These are phyloP conservation scores for Sweltsa coloradensis DNA, from an alignment of 1,140 invertebrate genomes.

Conservation along the genomic window DNA sequence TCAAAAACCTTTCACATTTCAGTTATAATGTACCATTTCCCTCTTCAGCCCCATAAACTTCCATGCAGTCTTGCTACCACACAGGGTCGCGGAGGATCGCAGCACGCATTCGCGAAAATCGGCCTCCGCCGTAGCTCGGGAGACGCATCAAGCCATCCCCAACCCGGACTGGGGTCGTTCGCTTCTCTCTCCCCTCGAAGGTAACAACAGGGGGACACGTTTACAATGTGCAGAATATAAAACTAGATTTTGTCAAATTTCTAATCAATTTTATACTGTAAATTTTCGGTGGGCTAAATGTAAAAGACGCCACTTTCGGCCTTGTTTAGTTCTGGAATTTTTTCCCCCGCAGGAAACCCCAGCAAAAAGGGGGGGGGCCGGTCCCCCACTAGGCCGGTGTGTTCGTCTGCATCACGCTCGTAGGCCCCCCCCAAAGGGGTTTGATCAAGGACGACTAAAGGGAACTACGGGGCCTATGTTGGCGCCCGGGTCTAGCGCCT, in stretches of 20 bases:
- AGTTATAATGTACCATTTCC: constrained; percentile 8
- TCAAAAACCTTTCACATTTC: neutral
- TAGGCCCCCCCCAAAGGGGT: constrained; percentile 72
- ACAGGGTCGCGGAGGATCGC: constrained; percentile 61
- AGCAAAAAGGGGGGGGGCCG: constrained; percentile 55
- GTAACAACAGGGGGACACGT: constrained; percentile 20
- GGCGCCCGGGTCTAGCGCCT: constrained; percentile 78
- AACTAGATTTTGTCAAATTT: neutral
- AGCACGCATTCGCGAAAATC: constrained; percentile 79
- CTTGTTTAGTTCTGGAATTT: neutral
- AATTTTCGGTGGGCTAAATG: neutral
- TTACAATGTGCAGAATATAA: constrained; percentile 2
- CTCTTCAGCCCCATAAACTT: constrained; percentile 56
- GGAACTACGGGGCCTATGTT: constrained; percentile 82
- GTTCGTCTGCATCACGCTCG: constrained; percentile 88
- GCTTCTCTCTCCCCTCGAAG: constrained; percentile 64
- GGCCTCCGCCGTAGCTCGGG: constrained; percentile 81
- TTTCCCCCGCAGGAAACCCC: constrained; percentile 49
- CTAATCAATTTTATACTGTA: neutral
- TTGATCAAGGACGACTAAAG: constrained; percentile 63
- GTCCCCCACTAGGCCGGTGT: constrained; percentile 71
- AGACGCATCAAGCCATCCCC: constrained; percentile 65
- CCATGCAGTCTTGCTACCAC: constrained; percentile 63
- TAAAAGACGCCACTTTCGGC: neutral
- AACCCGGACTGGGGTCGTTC: constrained; percentile 72